phyloP scores from a whole-genome alignment of 2,797 vertebrate species.

The Mastacembelus armatus region DNA sequence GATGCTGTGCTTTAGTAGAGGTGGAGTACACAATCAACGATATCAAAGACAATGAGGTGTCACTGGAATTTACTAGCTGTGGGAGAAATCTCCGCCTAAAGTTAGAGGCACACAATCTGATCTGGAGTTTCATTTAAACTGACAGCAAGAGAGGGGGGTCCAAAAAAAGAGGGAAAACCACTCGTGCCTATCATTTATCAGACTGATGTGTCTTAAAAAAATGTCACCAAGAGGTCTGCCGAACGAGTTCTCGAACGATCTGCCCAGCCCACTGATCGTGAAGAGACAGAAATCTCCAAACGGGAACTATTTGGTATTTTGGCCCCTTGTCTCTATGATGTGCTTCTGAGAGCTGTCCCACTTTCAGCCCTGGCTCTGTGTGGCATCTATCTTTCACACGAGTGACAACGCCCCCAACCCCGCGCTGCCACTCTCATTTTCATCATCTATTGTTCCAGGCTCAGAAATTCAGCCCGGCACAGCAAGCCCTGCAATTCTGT shows the following conservation, averaged over 20 bases:
- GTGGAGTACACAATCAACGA: slow-evolving; percentile 58
- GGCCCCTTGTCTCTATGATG: slow-evolving; percentile 48
- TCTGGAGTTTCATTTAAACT: slow-evolving; percentile 36
- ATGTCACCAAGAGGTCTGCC: slow-evolving; percentile 21
- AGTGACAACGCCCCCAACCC: slow-evolving; percentile 43
- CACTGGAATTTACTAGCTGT: slow-evolving; percentile 46
- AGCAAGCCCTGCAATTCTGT: slow-evolving; percentile 53
- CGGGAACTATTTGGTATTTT: slow-evolving; percentile 37
- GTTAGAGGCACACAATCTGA: slow-evolving; percentile 19
- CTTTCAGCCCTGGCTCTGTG: slow-evolving; percentile 66
- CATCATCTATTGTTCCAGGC: slow-evolving; percentile 62
- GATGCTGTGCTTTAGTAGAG: slow-evolving; percentile 56
- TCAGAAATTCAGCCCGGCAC: slow-evolving; percentile 50
- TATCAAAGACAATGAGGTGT: slow-evolving; percentile 66
- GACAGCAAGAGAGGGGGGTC: slow-evolving; percentile 19
- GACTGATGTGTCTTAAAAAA: slow-evolving; percentile 8
- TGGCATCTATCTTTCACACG: slow-evolving; percentile 75
- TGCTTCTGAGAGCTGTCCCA: slow-evolving; percentile 82
- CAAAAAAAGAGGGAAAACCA: slow-evolving; percentile 26
- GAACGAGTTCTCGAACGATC: slow-evolving; percentile 30
- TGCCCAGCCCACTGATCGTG: slow-evolving; percentile 13
- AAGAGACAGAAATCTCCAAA: slow-evolving; percentile 29
- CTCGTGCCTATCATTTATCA: slow-evolving; percentile 38
- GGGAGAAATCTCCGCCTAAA: slow-evolving; percentile 34
- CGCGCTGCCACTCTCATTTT: slow-evolving; percentile 65